A percentile compares a stretch with the other conserved stretches of the same genome.
These are phyloP conservation scores for Desoria tigrina DNA, from an alignment of 2,888 invertebrate species.

Conservation along the genomic window DNA sequence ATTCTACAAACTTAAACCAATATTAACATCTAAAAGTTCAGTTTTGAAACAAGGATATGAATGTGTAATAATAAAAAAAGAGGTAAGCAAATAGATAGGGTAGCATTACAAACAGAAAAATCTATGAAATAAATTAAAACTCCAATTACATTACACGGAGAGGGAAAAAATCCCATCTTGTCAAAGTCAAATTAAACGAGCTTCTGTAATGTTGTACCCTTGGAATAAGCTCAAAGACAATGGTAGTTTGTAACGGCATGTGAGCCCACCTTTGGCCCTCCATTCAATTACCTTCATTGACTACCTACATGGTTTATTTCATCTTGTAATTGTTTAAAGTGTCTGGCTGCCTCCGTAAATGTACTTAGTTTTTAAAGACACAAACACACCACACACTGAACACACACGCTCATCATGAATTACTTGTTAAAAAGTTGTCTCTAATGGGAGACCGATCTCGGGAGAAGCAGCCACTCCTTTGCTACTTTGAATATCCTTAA, in stretches of 20 bases:
- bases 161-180: slow-evolving; percentile 18
- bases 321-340: slow-evolving; percentile 19
- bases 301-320: slow-evolving; percentile 16
- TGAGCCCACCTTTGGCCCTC: slow-evolving; percentile 8
- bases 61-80: too few relatives aligned
- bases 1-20: too few relatives aligned
- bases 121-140: slow-evolving; percentile 15
- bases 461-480: slow-evolving; percentile 17
- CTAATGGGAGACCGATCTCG: background rate
- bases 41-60: too few relatives aligned
- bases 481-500: background rate
- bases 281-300: slow-evolving; percentile 23
- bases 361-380: slow-evolving; percentile 8
- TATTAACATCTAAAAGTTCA: too few relatives aligned
- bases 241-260: slow-evolving; percentile 2
- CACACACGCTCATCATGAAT: slow-evolving; percentile 18
- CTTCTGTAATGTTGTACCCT: background rate
- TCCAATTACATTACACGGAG: slow-evolving; percentile 15
- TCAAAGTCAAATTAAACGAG: background rate
- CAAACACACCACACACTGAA: slow-evolving; percentile 18
- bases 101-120: background rate
- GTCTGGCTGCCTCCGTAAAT: slow-evolving; percentile 14
- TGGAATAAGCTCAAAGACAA: too few relatives aligned
- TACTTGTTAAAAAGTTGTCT: slow-evolving; percentile 17
- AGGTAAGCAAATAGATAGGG: too few relatives aligned